Percentiles rank a stretch among this genome's conserved stretches.
Conservation (phyloP, 1,140 invertebrate genomes). For the Sitophilus oryzae region DNA sequence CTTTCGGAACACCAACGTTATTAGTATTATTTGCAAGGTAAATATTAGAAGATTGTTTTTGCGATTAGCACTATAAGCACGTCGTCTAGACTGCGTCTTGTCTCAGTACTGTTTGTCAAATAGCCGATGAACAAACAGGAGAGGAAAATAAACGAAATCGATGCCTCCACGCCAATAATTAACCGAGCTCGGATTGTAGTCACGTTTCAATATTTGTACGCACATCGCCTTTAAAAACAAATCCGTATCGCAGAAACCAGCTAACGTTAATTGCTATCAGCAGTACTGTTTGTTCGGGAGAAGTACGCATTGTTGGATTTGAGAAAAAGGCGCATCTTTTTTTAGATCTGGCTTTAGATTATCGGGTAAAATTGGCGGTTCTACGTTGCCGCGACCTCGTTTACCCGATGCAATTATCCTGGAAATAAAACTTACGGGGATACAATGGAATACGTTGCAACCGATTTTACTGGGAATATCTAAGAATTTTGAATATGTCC, state of each 20-base stretch:
- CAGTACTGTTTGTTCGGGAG: too few species aligned
- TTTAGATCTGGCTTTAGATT: too few species aligned
- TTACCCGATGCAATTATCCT: too few species aligned
- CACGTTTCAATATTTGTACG: conserved; percentile 1
- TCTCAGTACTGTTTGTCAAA: background rate
- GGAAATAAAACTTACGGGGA: too few species aligned
- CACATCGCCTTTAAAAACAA: conserved; percentile 2
- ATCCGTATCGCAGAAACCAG: background rate
- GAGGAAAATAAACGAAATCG: background rate
- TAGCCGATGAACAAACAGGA: background rate
- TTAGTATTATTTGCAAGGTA: conserved; percentile 1
- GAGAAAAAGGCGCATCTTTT: too few species aligned
- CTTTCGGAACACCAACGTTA: background rate
- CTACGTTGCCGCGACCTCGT: too few species aligned
- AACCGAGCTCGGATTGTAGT: background rate
- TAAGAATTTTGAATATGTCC: too few species aligned
- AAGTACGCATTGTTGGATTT: too few species aligned
- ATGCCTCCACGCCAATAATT: background rate
- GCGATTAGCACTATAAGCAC: conserved; percentile 1
- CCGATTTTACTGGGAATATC: too few species aligned
- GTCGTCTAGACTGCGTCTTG: background rate
- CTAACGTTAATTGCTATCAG: background rate
- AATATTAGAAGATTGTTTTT: background rate
- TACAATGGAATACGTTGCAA: too few species aligned
- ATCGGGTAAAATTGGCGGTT: too few species aligned